These are phyloP conservation scores for Microtus oregoni DNA, from an alignment of 2,113 vertebrate genomes.

Conservation along the genomic window DNA sequence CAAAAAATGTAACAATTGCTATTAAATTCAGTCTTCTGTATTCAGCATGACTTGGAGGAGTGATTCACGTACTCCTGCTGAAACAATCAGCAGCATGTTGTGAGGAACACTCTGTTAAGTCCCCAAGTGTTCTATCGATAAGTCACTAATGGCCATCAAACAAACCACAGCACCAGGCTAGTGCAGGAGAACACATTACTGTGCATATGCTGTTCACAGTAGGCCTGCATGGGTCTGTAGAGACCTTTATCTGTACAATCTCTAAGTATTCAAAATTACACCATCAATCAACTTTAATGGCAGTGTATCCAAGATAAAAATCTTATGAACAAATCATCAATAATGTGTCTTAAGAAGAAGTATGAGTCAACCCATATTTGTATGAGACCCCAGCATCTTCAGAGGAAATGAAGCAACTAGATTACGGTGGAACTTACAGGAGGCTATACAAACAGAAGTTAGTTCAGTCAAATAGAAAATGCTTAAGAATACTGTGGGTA, in stretches of 20 bases:
- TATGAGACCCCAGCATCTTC: neutral
- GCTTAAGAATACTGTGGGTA: neutral
- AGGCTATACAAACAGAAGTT: neutral
- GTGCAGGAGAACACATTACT: neutral
- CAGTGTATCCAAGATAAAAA: conserved; percentile 10
- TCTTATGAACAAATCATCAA: neutral
- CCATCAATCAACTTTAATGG: neutral
- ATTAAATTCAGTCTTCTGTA: neutral
- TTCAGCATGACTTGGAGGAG: neutral
- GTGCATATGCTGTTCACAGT: neutral
- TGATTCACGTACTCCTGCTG: neutral
- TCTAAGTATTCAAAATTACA: neutral
- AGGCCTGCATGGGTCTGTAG: neutral
- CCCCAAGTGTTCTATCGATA: neutral
- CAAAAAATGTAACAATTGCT: neutral
- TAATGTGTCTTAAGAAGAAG: neutral
- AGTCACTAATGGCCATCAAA: neutral
- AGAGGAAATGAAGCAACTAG: neutral
- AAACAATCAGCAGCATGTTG: neutral
- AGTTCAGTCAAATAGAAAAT: neutral
- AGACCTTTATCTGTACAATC: neutral
- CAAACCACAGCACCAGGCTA: neutral
- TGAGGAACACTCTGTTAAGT: neutral
- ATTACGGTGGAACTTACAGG: neutral
- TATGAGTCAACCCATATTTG: conserved; percentile 7